A percentile compares a stretch with the other conserved stretches of the same genome.
These are phyloP conservation scores for Hemiscyllium ocellatum DNA, from an alignment of 2,113 vertebrate species.

Conservation along the genomic window DNA sequence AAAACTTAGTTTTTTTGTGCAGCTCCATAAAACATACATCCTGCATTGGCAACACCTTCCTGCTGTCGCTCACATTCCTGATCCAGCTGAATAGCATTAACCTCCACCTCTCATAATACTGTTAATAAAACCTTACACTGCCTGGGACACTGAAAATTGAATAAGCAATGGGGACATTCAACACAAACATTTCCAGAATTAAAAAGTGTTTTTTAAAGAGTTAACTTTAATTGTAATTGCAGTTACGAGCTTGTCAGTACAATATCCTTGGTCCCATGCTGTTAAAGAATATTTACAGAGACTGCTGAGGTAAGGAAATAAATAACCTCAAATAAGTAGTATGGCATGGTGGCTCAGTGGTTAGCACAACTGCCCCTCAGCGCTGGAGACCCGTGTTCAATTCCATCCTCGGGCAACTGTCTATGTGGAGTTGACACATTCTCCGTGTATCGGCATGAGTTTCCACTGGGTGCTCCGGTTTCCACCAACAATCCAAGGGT, in stretches of 20 bases:
- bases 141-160: background rate
- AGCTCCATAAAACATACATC: background rate
- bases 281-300: too few species aligned
- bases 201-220: background rate
- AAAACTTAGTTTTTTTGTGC: background rate
- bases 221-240: background rate
- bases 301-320: too few species aligned
- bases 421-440: too few species aligned
- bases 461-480: too few species aligned
- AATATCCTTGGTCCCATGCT: too few species aligned
- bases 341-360: too few species aligned
- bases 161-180: background rate
- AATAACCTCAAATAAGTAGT: too few species aligned
- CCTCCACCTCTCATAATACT: background rate
- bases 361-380: too few species aligned
- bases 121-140: background rate
- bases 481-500: too few species aligned
- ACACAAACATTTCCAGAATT: constrained; percentile 19
- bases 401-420: too few species aligned
- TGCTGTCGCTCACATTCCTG: background rate
- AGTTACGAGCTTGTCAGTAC: background rate
- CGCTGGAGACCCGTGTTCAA: too few species aligned
- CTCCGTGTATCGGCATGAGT: too few species aligned
- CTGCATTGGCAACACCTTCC: background rate
- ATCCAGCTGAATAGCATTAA: background rate